Conservation (phyloP, 1,140 invertebrate genomes). For the Pentalonia nigronervosa region DNA sequence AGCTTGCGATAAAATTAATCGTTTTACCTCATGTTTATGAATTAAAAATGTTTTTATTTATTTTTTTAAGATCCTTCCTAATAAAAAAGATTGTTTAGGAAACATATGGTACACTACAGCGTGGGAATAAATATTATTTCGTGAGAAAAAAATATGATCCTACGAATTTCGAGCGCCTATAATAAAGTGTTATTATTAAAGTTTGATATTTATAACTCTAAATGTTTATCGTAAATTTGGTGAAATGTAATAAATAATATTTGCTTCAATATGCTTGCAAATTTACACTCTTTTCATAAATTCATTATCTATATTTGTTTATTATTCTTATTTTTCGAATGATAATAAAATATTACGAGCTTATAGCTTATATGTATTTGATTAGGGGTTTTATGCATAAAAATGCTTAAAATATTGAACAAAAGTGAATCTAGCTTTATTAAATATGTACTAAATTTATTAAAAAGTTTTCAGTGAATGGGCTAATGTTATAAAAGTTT, state of each 20-base stretch:
- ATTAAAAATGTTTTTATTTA: conserved; percentile 3
- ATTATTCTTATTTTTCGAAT: background rate
- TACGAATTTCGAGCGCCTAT: background rate
- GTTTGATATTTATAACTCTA: background rate
- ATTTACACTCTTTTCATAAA: background rate
- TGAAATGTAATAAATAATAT: background rate
- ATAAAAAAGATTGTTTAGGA: background rate
- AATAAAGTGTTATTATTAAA: background rate
- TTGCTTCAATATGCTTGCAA: background rate
- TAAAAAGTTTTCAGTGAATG: background rate
- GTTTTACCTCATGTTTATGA: conserved; percentile 41
- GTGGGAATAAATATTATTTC: conserved; percentile 15
- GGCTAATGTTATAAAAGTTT: background rate
- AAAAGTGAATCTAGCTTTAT: background rate
- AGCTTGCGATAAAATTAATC: conserved; percentile 32
- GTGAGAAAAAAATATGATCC: background rate
- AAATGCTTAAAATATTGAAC: background rate
- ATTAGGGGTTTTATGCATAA: background rate
- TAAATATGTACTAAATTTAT: background rate
- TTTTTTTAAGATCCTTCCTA: conserved; percentile 6
- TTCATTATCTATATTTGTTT: background rate
- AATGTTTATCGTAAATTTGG: background rate
- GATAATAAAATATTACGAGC: background rate
- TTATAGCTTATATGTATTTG: background rate
- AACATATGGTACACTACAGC: conserved; percentile 18